Evolutionary conservation across 2,113 vertebrate species (phyloP), one percentile per base, ranked within the genome.

Genomic region (Pollimyrus isidori): DNA sequence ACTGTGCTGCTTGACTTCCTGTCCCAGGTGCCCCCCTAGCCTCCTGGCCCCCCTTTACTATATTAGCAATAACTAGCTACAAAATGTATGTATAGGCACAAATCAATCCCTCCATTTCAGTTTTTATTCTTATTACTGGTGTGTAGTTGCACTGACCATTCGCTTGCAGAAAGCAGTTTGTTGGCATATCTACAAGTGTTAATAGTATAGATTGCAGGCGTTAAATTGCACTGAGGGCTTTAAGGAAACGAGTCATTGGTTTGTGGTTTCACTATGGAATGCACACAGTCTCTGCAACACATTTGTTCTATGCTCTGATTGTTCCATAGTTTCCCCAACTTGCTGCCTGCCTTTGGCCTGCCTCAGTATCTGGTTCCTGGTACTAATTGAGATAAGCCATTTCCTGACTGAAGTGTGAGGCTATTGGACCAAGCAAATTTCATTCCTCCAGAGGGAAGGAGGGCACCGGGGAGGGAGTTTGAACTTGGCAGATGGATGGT

Each of bases 381-480:
- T 65, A 7, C 46, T 88, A 80, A 88, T 88, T 88, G 87, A 88
- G 48, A 76, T 49, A 48, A 65, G 87, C 65, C 48, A 10, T 35
- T 39, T 76, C 26, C 35, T 39, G 42, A 65, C 17, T 39, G 69
- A 17, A 76, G 26, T 19, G 46, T 19, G 46, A 35, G 26, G n/a
- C 46, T 73, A 69, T 65, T 88, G 62, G 76, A 45, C 65, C 65
- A 49, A 88, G 39, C 69, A 73, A n/a, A 21, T 88, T 62, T 88
- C 53, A n/a, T 88, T 65, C 80, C 87, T 88, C 11, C 6, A 46
- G 62, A 48, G 87, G n/a, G 65, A 49, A 46, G 46, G 65, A 21
- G 58, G 7, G 42, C 23, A 56, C 15, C 11, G 46, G 87, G 83
- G 39, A 65, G 23, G 26, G 42, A 49, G 46, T 35, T 80, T 88